Evolutionary conservation across 92 coral and sea anemone genomes (phyloP), one percentile per base, ranked within the genome.

Genomic region (Parazoanthus atlanticus): DNA sequence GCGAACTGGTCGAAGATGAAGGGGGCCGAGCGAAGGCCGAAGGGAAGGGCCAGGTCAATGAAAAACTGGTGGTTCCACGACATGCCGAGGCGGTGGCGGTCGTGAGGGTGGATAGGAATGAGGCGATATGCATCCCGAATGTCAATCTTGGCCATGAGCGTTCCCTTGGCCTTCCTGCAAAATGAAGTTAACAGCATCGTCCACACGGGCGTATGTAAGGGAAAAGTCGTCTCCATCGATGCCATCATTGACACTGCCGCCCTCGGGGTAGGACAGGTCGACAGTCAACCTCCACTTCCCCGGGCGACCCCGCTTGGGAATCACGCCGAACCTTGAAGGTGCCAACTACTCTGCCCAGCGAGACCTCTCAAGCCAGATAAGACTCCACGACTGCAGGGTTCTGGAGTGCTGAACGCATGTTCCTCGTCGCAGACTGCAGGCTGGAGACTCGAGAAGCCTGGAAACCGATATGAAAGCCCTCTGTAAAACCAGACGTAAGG

Each of bases 21-120:
- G n/a, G n/a, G n/a, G 75, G 94, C 94, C 0, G 93, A 90, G 46
- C 91, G 75, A 76, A 91, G 91, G n/a, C 88, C 82, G 33, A 91
- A 91, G 11, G 93, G 90, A 32, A 92, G 90, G 17, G 78, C 88
- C 5, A 90, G 38, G 80, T 93, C 91, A 4, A 73, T 79, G 29
- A 82, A 91, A 61, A 65, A 90, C 4, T 80, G 41, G 6, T 71
- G 80, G 25, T 83, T 87, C 94, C 94, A 92, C 30, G 64, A 49
- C 94, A 92, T 86, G 76, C 89, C 89, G 1, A 92, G 89, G 34
- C 83, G 85, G 76, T 13, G 40, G 7, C 91, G 73, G 28, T 92
- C 94, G 8, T 36, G n/a, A n/a, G 93, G 94, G 58, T 90, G 91
- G 30, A 90, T 81, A 26, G 91, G 43, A 12, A 92, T 56, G 77